Percentiles rank a stretch among this genome's conserved stretches.
Evolutionary conservation across 2,113 vertebrate genomes (phyloP).

Genomic region (Crotalus helleri): DNA sequence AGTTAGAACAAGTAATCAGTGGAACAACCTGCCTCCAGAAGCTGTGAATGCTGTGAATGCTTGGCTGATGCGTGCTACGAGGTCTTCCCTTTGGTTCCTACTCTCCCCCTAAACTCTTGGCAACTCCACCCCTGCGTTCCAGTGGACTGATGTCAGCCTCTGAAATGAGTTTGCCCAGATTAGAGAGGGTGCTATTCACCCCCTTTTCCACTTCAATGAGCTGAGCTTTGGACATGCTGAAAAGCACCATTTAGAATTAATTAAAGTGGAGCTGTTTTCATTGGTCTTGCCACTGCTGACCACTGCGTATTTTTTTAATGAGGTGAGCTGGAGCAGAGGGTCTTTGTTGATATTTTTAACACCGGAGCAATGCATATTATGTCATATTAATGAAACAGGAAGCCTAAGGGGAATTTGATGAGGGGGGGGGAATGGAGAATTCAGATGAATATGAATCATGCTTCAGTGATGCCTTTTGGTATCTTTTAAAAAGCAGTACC

Average conservation of each 20-base stretch:
- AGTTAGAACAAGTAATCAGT: too few relatives aligned
- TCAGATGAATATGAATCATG: neutral
- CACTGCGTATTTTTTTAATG: slow-evolving; percentile 68
- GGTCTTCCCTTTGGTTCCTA: slow-evolving; percentile 7
- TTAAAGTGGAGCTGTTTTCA: slow-evolving; percentile 87
- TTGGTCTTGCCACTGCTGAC: slow-evolving; percentile 68
- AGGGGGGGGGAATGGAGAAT: slow-evolving; percentile 7
- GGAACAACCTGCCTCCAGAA: too few relatives aligned
- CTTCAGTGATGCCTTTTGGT: slow-evolving; percentile 11
- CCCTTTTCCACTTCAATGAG: slow-evolving; percentile 90
- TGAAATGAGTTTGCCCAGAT: slow-evolving; percentile 84
- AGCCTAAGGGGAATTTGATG: slow-evolving; percentile 29
- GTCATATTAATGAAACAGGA: slow-evolving; percentile 16
- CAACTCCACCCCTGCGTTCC: slow-evolving; percentile 79
- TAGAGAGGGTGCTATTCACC: slow-evolving; percentile 86
- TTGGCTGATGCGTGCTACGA: neutral
- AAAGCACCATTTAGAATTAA: slow-evolving; percentile 99
- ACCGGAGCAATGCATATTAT: slow-evolving; percentile 44
- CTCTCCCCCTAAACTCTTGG: slow-evolving; percentile 32
- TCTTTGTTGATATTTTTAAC: neutral
- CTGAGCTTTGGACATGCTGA: slow-evolving; percentile 86
- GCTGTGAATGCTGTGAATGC: neutral
- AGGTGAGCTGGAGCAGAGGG: slow-evolving; percentile 10
- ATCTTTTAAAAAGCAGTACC: neutral
- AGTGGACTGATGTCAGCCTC: slow-evolving; percentile 90